These are phyloP conservation scores for Apodemia mormo DNA, from an alignment of 2,888 invertebrate species.

Conservation along the genomic window DNA sequence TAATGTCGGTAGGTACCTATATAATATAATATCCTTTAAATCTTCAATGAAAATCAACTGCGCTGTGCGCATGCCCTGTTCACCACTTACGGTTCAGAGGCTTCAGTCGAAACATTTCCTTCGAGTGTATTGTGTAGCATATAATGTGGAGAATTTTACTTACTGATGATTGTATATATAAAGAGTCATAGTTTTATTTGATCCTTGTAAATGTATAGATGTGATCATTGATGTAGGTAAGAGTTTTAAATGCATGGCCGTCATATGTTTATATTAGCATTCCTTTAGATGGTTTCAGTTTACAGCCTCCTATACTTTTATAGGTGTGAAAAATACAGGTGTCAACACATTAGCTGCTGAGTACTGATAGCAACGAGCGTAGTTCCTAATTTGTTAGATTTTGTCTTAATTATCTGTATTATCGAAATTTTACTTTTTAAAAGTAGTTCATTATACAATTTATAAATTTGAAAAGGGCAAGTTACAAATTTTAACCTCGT, in stretches of 20 bases:
- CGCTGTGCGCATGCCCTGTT: conserved; percentile 33
- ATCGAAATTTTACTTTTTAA: too few relatives aligned
- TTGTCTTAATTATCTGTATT: too few relatives aligned
- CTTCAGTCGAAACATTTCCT: conserved; percentile 32
- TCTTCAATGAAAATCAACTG: conserved; percentile 24
- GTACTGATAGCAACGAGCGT: background rate
- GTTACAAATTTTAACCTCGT: too few relatives aligned
- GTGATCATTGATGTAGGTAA: background rate
- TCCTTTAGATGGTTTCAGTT: background rate
- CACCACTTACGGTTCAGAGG: conserved; percentile 29
- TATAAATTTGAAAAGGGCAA: too few relatives aligned
- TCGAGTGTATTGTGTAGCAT: conserved; percentile 3
- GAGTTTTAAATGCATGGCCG: background rate
- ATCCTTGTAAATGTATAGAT: background rate
- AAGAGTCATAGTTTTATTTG: background rate
- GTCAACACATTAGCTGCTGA: background rate
- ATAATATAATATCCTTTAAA: conserved; percentile 4
- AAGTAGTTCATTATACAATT: too few relatives aligned
- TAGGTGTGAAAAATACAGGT: background rate
- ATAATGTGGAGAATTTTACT: background rate
- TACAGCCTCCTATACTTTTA: background rate
- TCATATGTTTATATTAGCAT: background rate
- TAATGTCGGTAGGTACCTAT: background rate
- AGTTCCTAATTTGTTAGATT: too few relatives aligned
- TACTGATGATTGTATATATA: background rate